A percentile compares a stretch with the other conserved stretches of the same genome.
Conservation (phyloP, 2,113 vertebrate species). For the Neogobius melanostomus region DNA sequence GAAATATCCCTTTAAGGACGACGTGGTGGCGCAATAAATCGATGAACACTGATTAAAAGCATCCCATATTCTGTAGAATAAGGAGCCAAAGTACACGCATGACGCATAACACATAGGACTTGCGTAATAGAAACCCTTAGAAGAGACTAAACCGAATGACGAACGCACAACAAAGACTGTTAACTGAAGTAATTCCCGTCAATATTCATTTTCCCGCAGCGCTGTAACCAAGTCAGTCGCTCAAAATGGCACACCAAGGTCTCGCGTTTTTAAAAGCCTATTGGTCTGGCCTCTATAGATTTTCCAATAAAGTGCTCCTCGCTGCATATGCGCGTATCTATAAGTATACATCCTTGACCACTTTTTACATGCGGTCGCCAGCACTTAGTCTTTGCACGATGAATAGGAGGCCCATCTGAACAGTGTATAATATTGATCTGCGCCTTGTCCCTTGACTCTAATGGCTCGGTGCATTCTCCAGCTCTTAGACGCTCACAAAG, state of each 20-base stretch:
- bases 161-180: no score
- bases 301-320: constrained; percentile 62
- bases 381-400: constrained; percentile 73
- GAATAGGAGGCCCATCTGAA: constrained; percentile 77
- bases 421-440: constrained; percentile 84
- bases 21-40: no score
- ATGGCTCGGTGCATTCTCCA: constrained; percentile 74
- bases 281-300: constrained; percentile 47
- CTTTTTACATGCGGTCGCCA: constrained; percentile 52
- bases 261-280: constrained; percentile 53
- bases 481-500: neutral
- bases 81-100: no score
- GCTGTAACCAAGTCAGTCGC: constrained; percentile 9
- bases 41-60: no score
- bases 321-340: constrained; percentile 20
- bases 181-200: no score
- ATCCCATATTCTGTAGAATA: no score
- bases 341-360: constrained; percentile 39
- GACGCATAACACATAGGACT: no score
- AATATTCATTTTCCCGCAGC: no score
- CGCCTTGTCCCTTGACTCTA: constrained; percentile 75
- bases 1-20: no score
- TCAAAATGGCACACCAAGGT: constrained; percentile 34
- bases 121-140: no score
- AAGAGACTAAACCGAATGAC: no score